These are phyloP conservation scores for Drosophila melanosoma DNA, from an alignment of 2,888 invertebrate genomes.

Conservation along the genomic window DNA sequence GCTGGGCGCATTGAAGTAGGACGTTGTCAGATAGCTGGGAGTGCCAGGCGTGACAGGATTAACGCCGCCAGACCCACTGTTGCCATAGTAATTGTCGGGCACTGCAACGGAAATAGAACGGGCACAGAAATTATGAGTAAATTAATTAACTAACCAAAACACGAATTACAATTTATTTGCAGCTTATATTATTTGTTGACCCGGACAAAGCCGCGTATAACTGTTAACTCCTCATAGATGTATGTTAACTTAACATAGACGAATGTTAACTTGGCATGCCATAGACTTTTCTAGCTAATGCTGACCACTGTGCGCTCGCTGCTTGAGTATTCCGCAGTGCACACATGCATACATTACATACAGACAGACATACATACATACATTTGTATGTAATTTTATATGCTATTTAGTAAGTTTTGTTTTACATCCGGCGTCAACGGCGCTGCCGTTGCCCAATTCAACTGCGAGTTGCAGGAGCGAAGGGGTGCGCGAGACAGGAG, in stretches of 20 bases:
- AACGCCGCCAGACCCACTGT: constrained; percentile 63
- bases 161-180: neutral
- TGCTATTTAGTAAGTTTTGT: constrained; percentile 77
- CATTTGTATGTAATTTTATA: constrained; percentile 55
- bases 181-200: neutral
- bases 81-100: constrained; percentile 87
- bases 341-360: constrained; percentile 20
- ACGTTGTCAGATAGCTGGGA: constrained; percentile 76
- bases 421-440: constrained; percentile 80
- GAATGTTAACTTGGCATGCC: neutral
- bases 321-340: constrained; percentile 57
- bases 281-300: constrained; percentile 4
- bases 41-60: constrained; percentile 60
- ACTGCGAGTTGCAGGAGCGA: constrained; percentile 36
- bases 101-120: constrained; percentile 84
- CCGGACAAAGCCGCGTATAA: neutral
- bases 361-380: constrained; percentile 4
- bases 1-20: constrained; percentile 85
- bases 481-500: constrained; percentile 1
- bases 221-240: neutral
- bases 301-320: constrained; percentile 54
- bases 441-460: constrained; percentile 74
- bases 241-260: neutral
- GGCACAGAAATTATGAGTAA: neutral
- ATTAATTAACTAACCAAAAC: neutral